Evolutionary conservation across 2,113 vertebrate species (phyloP).

Genomic region (Eptesicus fuscus): DNA sequence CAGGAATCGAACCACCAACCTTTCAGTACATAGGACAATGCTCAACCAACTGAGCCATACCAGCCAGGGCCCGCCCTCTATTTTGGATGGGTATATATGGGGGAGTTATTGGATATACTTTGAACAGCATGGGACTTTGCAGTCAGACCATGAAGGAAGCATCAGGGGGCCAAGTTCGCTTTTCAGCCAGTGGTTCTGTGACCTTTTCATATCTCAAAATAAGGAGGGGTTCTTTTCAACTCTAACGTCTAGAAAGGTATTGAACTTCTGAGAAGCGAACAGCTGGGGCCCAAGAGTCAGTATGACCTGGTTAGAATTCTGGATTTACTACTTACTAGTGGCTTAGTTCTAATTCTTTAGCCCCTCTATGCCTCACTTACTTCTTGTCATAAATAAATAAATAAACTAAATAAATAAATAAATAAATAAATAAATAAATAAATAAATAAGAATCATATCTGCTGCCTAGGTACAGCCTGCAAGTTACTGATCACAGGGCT

Average conservation of each 20-base stretch:
- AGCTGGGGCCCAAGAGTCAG: background rate
- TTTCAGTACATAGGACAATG: background rate
- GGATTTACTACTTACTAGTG: background rate
- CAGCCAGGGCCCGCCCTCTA: background rate
- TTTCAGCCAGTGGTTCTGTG: background rate
- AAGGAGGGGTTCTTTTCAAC: slow-evolving; percentile 35
- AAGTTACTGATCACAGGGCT: background rate
- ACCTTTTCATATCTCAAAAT: slow-evolving; percentile 58
- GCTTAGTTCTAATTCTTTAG: background rate
- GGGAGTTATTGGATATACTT: background rate
- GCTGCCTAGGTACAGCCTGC: background rate
- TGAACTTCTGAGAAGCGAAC: background rate
- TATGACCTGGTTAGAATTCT: background rate
- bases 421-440: no score
- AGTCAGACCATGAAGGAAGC: background rate
- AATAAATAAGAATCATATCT: background rate
- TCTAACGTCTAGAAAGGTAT: background rate
- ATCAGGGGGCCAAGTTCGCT: background rate
- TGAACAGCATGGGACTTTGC: background rate
- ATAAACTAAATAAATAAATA: no score
- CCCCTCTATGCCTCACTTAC: background rate
- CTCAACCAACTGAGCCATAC: background rate
- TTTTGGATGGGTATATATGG: background rate
- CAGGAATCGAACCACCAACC: background rate
- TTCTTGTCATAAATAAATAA: background rate